phyloP scores from a whole-genome alignment of 2,797 vertebrate species.

The Premnoplex brunnescens region DNA sequence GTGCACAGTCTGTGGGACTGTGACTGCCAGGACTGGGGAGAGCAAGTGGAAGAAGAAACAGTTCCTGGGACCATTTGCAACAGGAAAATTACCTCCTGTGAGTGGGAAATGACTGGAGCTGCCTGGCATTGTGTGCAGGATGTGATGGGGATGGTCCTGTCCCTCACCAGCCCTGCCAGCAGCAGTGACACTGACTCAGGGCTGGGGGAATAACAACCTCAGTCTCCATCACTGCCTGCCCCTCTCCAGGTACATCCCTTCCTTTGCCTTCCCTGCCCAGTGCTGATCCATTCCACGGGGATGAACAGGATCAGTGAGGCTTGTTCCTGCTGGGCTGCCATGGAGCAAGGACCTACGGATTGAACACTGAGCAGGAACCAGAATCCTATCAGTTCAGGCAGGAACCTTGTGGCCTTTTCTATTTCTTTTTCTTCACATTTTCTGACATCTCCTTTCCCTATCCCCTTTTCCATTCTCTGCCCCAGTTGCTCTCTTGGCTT shows the following conservation, averaged over 20 bases:
- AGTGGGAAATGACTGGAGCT: neutral
- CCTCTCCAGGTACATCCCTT: neutral
- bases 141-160: fast-evolving
- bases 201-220: neutral
- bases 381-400: neutral
- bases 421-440: neutral
- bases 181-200: neutral
- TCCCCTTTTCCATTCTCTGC: neutral
- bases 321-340: neutral
- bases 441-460: neutral
- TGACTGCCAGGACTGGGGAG: fast-evolving
- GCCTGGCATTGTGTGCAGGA: fast-evolving
- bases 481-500: neutral
- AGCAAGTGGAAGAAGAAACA: neutral
- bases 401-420: neutral
- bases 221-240: neutral
- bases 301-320: neutral
- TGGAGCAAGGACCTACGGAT: neutral
- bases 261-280: neutral
- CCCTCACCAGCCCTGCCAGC: neutral
- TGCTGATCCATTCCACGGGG: fast-evolving
- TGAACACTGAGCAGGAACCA: neutral
- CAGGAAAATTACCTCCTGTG: neutral
- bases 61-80: neutral
- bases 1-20: fast-evolving